Percentiles rank a stretch among this genome's conserved stretches.
Conservation (phyloP, 2,888 invertebrate species). For the Strigamia transsilvanica region DNA sequence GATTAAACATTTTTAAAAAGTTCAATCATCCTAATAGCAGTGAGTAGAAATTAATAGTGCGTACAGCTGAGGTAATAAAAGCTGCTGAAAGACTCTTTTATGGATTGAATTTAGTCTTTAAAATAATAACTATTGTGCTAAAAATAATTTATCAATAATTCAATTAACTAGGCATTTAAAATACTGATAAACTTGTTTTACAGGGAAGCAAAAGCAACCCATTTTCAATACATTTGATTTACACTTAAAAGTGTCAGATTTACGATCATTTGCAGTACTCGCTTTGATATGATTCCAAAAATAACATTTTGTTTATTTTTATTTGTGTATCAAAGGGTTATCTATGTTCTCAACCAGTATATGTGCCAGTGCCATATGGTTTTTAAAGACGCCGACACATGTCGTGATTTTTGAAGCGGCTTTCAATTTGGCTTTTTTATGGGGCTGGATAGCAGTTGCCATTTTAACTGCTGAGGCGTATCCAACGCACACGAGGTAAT, state of each 20-base stretch:
- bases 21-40: not conserved
- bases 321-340: constrained; percentile 61
- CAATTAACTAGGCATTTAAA: too few relatives aligned
- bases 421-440: constrained; percentile 66
- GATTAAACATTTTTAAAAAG: not conserved
- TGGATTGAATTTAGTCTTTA: too few relatives aligned
- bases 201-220: constrained; percentile 7
- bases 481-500: constrained; percentile 66
- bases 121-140: too few relatives aligned
- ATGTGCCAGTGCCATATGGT: constrained; percentile 65
- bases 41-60: not conserved
- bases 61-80: too few relatives aligned
- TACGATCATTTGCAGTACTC: too few relatives aligned
- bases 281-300: not conserved
- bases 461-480: constrained; percentile 66
- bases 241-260: not conserved
- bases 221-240: not conserved
- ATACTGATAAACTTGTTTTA: not conserved
- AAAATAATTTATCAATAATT: too few relatives aligned
- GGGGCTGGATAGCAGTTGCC: constrained; percentile 67
- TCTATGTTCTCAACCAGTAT: constrained; percentile 65
- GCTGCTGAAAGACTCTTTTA: too few relatives aligned
- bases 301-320: not conserved
- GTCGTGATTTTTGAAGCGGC: constrained; percentile 67
- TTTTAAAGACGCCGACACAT: constrained; percentile 64